Percentiles rank a stretch among this genome's conserved stretches.
Conservation (phyloP, 2,888 invertebrate genomes). For the Ormyrus nitidulus region DNA sequence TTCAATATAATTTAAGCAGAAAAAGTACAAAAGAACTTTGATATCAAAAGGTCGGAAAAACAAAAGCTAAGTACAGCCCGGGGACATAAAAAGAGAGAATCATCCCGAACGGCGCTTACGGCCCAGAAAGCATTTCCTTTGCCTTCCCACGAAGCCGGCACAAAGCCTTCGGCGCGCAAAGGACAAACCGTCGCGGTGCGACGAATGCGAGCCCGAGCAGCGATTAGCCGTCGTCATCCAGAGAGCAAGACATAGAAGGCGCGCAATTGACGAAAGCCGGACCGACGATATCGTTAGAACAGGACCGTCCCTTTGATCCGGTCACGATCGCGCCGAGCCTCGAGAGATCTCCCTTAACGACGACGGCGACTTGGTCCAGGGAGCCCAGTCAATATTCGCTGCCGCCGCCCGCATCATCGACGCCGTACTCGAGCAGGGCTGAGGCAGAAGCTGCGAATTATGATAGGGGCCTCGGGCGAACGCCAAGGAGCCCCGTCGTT, state of each 20-base stretch:
- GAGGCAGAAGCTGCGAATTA: slow-evolving; percentile 73
- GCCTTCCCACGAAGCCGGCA: too few relatives aligned
- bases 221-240: slow-evolving; percentile 45
- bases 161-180: neutral
- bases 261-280: slow-evolving; percentile 15
- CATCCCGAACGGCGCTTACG: neutral
- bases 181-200: neutral
- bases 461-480: slow-evolving; percentile 68
- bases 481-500: slow-evolving; percentile 7
- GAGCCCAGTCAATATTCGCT: slow-evolving; percentile 7
- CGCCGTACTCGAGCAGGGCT: neutral
- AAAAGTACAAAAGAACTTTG: too few relatives aligned
- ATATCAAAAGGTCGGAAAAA: neutral
- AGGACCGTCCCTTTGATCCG: slow-evolving; percentile 72
- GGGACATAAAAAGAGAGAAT: neutral
- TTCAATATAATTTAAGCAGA: too few relatives aligned
- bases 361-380: slow-evolving; percentile 24
- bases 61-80: too few relatives aligned
- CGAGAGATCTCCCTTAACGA: slow-evolving; percentile 33
- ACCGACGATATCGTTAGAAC: slow-evolving; percentile 66
- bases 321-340: slow-evolving; percentile 65
- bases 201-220: slow-evolving; percentile 11
- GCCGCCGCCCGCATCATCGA: slow-evolving; percentile 29
- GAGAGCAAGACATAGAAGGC: slow-evolving; percentile 39
- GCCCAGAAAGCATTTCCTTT: too few relatives aligned